Evolutionary conservation across 2,113 vertebrate species (phyloP), one percentile per base, ranked within the genome.

Genomic region (Cnemophilus loriae): DNA sequence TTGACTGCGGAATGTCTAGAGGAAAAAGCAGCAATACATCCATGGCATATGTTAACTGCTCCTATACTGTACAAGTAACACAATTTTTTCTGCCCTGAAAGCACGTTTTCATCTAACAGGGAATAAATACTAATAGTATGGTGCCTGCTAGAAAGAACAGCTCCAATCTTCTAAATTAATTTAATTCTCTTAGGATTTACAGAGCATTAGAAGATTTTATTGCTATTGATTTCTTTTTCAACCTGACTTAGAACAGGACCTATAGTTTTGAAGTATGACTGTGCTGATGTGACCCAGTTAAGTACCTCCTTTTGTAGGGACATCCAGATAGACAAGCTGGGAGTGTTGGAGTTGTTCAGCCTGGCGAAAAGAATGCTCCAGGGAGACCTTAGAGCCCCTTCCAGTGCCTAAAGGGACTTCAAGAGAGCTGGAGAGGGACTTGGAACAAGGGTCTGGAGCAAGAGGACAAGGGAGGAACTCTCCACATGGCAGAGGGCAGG

Each of bases 221-320:
- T 93, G 80, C 53, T 75, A 85, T 84, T 90, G 82, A 85, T 92
- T 73, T 76, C 7, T 93, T 90, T 90, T 92, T 85, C 68, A 65
- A 61, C 15, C 17, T 64, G 39, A 55, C 37, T 87, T 68, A 60
- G 22, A 69, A 60, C 28, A 71, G 26, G 47, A 64, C 30, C 28
- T 85, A 26, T 32, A 93, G 73, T 85, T 94, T 75, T 87, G 53
- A 82, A n/a, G 20, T 83, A 37, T 41, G 70, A 76, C 18, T 47
- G 39, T 68, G 61, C 10, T 65, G 44, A n/a, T 73, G 52, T 37
- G 16, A 79, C 39, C 8, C 37, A 82, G 16, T n/a, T 79, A 73
- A 65, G 5, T 23, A 26, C 5, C 4, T 61, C 3, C 26, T 68
- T 71, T 56, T 71, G 14, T 64, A 50, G 35, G 10, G 26, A 19